phyloP scores from a whole-genome alignment of 1,140 invertebrate species.

The Neodiprion fabricii region DNA sequence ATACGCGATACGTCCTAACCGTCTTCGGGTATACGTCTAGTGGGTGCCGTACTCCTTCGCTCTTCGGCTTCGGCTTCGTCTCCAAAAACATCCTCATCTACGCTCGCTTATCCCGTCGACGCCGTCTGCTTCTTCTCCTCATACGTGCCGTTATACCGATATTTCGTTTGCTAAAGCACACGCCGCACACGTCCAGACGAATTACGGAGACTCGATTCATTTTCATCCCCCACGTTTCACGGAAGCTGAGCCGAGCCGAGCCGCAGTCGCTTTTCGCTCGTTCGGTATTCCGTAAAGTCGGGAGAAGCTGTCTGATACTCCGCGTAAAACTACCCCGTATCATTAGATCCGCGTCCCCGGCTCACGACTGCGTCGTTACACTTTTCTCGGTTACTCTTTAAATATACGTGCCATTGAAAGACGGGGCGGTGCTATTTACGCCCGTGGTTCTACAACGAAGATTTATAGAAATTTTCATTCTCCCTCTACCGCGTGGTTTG shows the following conservation, averaged over 20 bases:
- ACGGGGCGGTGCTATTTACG: not conserved
- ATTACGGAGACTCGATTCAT: not conserved
- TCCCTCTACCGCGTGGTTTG: too few relatives aligned
- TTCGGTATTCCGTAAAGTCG: constrained; percentile 1
- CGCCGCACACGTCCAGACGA: not conserved
- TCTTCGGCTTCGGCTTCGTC: too few relatives aligned
- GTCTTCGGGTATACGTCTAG: too few relatives aligned
- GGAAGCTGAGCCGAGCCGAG: not conserved
- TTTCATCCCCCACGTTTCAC: not conserved
- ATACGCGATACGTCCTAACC: not conserved
- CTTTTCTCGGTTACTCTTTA: not conserved
- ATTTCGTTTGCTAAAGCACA: too few relatives aligned
- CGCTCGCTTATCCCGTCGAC: too few relatives aligned
- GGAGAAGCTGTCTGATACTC: not conserved
- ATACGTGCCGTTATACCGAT: too few relatives aligned
- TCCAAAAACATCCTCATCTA: too few relatives aligned
- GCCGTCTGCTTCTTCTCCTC: too few relatives aligned
- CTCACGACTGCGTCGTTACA: not conserved
- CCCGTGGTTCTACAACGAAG: too few relatives aligned
- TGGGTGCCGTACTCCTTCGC: too few relatives aligned
- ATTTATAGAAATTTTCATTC: too few relatives aligned
- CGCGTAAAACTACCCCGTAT: not conserved
- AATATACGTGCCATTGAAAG: not conserved
- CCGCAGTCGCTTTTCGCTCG: not conserved
- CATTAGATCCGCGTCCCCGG: not conserved